Evolutionary conservation across 2,113 vertebrate genomes (phyloP).

Genomic region (Pardalotus punctatus): DNA sequence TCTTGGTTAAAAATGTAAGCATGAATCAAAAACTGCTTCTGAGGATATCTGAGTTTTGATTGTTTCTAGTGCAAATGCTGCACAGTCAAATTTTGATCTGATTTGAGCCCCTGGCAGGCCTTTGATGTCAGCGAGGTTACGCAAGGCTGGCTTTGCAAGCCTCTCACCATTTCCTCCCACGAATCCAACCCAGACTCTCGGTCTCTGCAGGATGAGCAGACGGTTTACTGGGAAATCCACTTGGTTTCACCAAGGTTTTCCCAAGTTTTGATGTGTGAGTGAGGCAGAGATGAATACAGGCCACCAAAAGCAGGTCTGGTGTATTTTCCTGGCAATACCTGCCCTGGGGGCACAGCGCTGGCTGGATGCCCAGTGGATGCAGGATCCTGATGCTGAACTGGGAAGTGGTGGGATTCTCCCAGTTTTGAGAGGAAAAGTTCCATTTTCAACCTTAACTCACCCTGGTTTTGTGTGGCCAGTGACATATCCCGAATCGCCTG

Average conservation of each 20-base stretch:
- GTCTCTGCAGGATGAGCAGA: not conserved
- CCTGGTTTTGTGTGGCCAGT: not conserved
- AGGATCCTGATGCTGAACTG: not conserved
- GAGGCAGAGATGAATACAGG: not conserved
- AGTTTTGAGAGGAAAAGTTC: not conserved
- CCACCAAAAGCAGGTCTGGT: not conserved
- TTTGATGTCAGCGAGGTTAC: conserved; percentile 40
- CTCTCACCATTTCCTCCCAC: conserved; percentile 10
- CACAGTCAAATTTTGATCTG: conserved; percentile 9
- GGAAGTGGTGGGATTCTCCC: not conserved
- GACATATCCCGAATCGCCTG: not conserved
- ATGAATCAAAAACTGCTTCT: not conserved
- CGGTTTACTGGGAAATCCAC: not conserved
- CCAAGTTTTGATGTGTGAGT: not conserved
- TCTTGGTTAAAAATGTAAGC: not conserved
- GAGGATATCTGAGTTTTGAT: not conserved
- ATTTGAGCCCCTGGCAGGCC: not conserved
- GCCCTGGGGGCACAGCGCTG: accelerated
- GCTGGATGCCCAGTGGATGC: not conserved
- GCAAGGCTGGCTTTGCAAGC: conserved; percentile 32
- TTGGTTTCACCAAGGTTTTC: not conserved
- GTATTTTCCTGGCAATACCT: not conserved
- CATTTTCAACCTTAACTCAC: not conserved
- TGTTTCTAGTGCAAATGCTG: conserved; percentile 4
- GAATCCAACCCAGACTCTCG: conserved; percentile 17